A percentile compares a stretch with the other conserved stretches of the same genome.
Evolutionary conservation across 2,888 invertebrate genomes (phyloP).

Genomic region (Ectobius pallidus): DNA sequence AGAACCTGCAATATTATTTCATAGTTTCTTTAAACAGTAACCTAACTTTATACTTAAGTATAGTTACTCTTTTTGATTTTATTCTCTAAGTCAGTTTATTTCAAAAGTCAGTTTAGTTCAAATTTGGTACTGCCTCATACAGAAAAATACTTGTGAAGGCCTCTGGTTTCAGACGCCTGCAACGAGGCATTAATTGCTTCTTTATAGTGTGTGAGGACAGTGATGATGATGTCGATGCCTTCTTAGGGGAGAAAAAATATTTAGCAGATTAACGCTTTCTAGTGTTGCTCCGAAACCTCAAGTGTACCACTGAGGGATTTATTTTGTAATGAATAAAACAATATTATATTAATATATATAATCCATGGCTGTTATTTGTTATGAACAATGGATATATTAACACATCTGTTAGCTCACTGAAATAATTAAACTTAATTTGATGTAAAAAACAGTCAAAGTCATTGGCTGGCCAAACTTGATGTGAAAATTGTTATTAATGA

Average conservation of each 20-base stretch:
- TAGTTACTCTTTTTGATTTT: too few relatives aligned
- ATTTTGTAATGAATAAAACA: conserved; percentile 24
- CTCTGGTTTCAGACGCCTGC: background rate
- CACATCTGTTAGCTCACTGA: background rate
- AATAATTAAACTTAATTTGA: background rate
- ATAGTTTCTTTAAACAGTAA: too few relatives aligned
- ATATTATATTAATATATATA: conserved; percentile 21
- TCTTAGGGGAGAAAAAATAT: conserved; percentile 14
- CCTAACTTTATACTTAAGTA: too few relatives aligned
- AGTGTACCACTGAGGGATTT: background rate
- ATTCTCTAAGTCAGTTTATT: too few relatives aligned
- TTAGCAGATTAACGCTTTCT: conserved; percentile 11
- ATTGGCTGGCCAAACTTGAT: conserved; percentile 4
- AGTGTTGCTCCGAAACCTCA: conserved; percentile 23
- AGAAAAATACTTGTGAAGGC: background rate
- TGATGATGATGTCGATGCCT: conserved; percentile 14
- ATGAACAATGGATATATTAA: conserved; percentile 12
- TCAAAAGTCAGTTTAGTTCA: background rate
- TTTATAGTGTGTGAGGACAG: background rate
- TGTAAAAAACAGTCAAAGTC: background rate
- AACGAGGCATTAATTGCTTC: background rate
- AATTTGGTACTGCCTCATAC: background rate
- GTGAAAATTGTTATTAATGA: background rate
- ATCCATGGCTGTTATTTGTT: conserved; percentile 18
- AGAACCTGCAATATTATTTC: too few relatives aligned